These are phyloP conservation scores for Cygnus atratus DNA, from an alignment of 2,113 vertebrate genomes.

Conservation along the genomic window DNA sequence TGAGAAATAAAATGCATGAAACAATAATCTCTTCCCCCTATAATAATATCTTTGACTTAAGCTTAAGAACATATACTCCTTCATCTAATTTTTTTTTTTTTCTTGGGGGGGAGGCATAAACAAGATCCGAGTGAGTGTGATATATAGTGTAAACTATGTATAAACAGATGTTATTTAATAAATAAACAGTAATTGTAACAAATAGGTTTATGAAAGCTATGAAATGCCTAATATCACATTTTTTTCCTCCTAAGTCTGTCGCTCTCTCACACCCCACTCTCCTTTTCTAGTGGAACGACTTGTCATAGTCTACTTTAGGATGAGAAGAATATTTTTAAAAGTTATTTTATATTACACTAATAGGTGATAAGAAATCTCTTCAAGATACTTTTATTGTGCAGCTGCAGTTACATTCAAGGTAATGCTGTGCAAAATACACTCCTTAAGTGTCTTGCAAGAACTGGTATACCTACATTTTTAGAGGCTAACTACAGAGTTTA, in stretches of 20 bases:
- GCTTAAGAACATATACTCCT: background rate
- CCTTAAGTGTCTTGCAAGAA: background rate
- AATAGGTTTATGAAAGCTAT: background rate
- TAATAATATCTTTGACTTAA: background rate
- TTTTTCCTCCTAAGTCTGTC: background rate
- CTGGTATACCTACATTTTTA: background rate
- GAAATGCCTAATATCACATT: background rate
- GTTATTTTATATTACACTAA: background rate
- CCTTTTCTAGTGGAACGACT: background rate
- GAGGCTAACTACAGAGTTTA: background rate
- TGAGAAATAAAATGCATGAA: background rate
- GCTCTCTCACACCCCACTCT: background rate
- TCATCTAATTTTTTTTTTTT: background rate
- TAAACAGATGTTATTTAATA: background rate
- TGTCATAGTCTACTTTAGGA: background rate
- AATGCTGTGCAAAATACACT: background rate
- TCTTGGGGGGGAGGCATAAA: background rate
- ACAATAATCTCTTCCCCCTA: background rate
- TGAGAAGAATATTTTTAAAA: background rate
- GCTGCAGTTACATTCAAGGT: background rate
- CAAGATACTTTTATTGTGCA: background rate
- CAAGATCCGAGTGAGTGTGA: background rate
- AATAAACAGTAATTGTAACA: background rate
- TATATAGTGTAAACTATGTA: background rate
- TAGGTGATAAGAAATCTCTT: background rate